phyloP scores from a whole-genome alignment of 2,797 vertebrate species.

The Chiroxiphia lanceolata region DNA sequence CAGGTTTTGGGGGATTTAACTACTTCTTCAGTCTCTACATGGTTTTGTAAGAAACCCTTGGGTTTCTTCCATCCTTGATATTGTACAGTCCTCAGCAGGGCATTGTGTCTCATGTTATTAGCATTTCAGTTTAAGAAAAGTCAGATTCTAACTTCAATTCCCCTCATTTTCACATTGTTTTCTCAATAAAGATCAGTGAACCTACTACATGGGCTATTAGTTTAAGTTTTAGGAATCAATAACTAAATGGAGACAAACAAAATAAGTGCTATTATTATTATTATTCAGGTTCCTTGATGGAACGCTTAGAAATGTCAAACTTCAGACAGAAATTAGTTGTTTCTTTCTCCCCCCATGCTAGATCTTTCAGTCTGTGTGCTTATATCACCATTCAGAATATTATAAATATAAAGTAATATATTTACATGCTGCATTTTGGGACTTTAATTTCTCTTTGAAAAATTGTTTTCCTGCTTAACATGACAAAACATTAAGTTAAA shows the following conservation, averaged over 20 bases:
- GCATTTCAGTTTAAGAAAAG: neutral
- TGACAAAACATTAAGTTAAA: neutral
- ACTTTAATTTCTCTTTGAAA: neutral
- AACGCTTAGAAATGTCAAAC: neutral
- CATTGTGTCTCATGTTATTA: fast-evolving
- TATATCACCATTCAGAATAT: neutral
- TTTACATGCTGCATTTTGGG: neutral
- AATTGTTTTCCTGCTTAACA: neutral
- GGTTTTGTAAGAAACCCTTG: neutral
- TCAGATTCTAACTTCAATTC: neutral
- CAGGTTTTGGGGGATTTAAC: neutral
- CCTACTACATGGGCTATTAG: neutral
- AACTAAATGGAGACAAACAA: neutral
- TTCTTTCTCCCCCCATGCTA: fast-evolving
- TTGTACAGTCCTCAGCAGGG: fast-evolving
- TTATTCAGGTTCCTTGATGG: neutral
- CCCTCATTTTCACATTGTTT: neutral
- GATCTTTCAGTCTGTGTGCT: neutral
- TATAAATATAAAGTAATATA: neutral
- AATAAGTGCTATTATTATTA: neutral
- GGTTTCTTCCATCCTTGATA: neutral
- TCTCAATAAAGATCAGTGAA: neutral
- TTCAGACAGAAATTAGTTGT: neutral
- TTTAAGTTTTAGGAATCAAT: neutral
- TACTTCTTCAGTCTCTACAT: neutral